phyloP scores from a whole-genome alignment of 2,888 invertebrate genomes.

The Catocala sponsa region DNA sequence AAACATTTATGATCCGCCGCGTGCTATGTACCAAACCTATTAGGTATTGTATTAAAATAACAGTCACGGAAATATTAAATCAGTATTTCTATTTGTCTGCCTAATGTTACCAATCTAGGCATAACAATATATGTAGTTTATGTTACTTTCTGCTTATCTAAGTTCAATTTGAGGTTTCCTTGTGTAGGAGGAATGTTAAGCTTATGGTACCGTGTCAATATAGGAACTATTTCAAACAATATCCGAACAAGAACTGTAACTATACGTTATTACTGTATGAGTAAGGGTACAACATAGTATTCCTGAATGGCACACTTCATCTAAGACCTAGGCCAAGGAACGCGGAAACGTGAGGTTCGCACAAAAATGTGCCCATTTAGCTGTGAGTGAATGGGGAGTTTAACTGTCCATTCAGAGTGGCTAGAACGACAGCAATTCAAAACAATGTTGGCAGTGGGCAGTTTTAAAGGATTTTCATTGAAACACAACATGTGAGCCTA shows the following conservation, averaged over 20 bases:
- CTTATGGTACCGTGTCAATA: conserved; percentile 26
- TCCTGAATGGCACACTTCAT: conserved; percentile 51
- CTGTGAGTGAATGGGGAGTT: conserved; percentile 78
- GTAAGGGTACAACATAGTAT: conserved; percentile 41
- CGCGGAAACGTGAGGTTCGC: conserved; percentile 73
- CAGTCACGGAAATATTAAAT: too few species aligned
- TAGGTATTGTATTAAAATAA: too few species aligned
- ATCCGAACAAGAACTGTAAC: not conserved
- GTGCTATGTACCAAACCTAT: too few species aligned
- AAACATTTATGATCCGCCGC: not conserved
- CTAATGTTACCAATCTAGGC: too few species aligned
- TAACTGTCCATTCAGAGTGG: conserved; percentile 77
- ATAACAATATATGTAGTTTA: too few species aligned
- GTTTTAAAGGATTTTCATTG: conserved; percentile 65
- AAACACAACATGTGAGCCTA: conserved; percentile 57
- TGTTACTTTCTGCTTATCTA: not conserved
- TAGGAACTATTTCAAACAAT: conserved; percentile 5
- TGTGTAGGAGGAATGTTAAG: conserved; percentile 59
- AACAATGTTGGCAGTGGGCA: conserved; percentile 70
- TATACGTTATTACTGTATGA: conserved; percentile 17
- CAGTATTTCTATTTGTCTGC: too few species aligned
- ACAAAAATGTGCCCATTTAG: conserved; percentile 76
- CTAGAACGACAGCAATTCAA: conserved; percentile 68
- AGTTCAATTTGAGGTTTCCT: conserved; percentile 61
- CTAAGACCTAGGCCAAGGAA: conserved; percentile 59